phyloP scores from a whole-genome alignment of 2,888 invertebrate genomes.

The Sisyra terminalis region DNA sequence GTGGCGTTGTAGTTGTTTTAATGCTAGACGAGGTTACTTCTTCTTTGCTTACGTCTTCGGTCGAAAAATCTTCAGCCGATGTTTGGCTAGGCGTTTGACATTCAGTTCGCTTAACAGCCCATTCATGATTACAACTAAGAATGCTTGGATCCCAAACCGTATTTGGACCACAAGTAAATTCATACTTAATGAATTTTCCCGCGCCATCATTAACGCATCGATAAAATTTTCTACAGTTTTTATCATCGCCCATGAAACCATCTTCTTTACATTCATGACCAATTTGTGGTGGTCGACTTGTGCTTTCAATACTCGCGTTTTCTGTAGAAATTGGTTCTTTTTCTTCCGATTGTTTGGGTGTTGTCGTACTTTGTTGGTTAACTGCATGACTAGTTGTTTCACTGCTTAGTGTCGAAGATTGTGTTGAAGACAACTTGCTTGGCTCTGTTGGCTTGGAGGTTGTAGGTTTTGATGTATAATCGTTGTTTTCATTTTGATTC shows the following conservation, averaged over 20 bases:
- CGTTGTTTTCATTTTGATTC: background rate
- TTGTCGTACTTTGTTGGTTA: constrained; percentile 4
- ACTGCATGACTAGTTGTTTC: constrained; percentile 5
- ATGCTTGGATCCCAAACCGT: constrained; percentile 55
- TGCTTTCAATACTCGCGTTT: constrained; percentile 4
- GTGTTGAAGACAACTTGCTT: constrained; percentile 9
- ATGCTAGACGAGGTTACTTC: background rate
- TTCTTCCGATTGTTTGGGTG: background rate
- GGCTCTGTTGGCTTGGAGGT: constrained; percentile 8
- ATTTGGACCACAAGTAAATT: constrained; percentile 49
- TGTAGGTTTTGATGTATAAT: background rate
- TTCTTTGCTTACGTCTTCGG: background rate
- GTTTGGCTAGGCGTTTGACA: constrained; percentile 10
- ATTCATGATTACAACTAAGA: constrained; percentile 48
- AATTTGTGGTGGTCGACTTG: constrained; percentile 4
- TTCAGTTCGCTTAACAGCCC: constrained; percentile 32
- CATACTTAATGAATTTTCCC: constrained; percentile 22
- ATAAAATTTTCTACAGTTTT: constrained; percentile 22
- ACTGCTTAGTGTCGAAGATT: background rate
- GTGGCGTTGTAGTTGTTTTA: background rate
- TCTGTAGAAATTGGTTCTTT: constrained; percentile 2
- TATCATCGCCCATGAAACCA: constrained; percentile 20
- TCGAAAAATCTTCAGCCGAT: background rate
- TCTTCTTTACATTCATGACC: constrained; percentile 16
- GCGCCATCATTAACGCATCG: constrained; percentile 18